These are phyloP conservation scores for Danaus chrysippus DNA, from an alignment of 2,888 invertebrate genomes.

Conservation along the genomic window DNA sequence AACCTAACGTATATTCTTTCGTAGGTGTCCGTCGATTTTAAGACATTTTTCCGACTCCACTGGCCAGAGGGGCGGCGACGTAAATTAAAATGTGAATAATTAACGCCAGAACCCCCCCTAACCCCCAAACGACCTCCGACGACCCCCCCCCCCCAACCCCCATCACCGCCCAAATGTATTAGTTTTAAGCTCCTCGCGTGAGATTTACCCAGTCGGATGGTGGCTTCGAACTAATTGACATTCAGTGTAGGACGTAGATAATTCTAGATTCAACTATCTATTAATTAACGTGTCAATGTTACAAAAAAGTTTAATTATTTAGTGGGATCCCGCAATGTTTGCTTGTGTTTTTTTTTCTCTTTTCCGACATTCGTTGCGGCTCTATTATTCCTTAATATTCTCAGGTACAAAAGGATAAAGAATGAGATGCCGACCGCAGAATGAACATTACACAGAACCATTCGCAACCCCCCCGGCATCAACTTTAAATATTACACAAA, in stretches of 20 bases:
- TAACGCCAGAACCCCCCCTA: constrained; percentile 58
- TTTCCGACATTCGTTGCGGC: not conserved
- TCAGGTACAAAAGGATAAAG: constrained; percentile 15
- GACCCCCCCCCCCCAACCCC: constrained; percentile 32
- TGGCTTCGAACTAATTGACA: constrained; percentile 6
- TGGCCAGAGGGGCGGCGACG: constrained; percentile 63
- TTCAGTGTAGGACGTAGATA: constrained; percentile 4
- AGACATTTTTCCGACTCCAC: constrained; percentile 69
- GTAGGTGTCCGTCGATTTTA: constrained; percentile 64
- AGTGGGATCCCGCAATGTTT: constrained; percentile 4
- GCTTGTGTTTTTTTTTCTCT: not conserved
- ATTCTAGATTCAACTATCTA: not conserved
- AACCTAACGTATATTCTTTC: constrained; percentile 23
- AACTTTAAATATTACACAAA: constrained; percentile 32
- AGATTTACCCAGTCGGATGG: constrained; percentile 21
- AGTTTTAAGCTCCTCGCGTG: constrained; percentile 74
- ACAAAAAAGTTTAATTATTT: constrained; percentile 5
- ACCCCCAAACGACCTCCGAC: constrained; percentile 24
- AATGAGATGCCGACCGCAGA: constrained; percentile 30
- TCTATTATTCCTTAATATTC: constrained; percentile 10
- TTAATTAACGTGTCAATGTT: too few species aligned
- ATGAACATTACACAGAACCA: constrained; percentile 51
- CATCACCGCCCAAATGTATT: constrained; percentile 64
- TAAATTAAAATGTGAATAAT: constrained; percentile 79
- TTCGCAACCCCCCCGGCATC: constrained; percentile 25